Base-by-base conservation (phyloP, 2,888 invertebrate genomes). In the Diplolepis rosae region DNA sequence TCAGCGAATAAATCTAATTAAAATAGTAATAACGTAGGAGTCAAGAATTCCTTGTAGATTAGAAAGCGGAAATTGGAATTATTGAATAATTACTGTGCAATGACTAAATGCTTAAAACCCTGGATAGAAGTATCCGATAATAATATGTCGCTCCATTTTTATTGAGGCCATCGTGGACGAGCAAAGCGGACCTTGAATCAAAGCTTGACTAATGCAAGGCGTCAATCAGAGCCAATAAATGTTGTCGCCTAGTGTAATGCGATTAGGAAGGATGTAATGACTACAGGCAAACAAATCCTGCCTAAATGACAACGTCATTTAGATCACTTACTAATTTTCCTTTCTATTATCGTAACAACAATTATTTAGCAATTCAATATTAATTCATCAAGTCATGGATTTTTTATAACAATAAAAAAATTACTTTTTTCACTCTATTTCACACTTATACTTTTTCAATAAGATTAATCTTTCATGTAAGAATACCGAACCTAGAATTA, bases 161-260 rank as follows among this genome's bases (percentile, higher is more conserved):
- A 84, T 83, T 80, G 80, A 80, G 82, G 83, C 75, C 81, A 79
- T 71, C 79, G 76, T 72, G 69, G 73, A 76, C 67, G 77, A 71
- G 69, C 72, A 65, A 73, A 77, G 68, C 73, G 70, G 79, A 83
- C 85, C 85, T 85, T 85, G 85, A 83, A 81, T 84, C 80, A 74
- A 80, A 78, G 79, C 78, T 71, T 77, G 78, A 80, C 84, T 82
- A 83, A 83, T 84, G 82, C 80, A 83, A 84, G 79, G 76, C 78
- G 74, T 81, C 80, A 83, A 85, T 84, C 85, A 82, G 73, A 79
- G 82, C 79, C 84, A 84, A 84, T 85, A 82, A 84, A 85, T 84
- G 82, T 78, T 81, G 82, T 79, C 79, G 80, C 68, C 75, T 81
- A 78, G 72, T 83, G 80, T 81, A 81, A 82, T 79, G 75, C 73